A percentile compares a stretch with the other conserved stretches of the same genome.
These are phyloP conservation scores for Volucella inflata DNA, from an alignment of 2,888 invertebrate genomes.

Conservation along the genomic window DNA sequence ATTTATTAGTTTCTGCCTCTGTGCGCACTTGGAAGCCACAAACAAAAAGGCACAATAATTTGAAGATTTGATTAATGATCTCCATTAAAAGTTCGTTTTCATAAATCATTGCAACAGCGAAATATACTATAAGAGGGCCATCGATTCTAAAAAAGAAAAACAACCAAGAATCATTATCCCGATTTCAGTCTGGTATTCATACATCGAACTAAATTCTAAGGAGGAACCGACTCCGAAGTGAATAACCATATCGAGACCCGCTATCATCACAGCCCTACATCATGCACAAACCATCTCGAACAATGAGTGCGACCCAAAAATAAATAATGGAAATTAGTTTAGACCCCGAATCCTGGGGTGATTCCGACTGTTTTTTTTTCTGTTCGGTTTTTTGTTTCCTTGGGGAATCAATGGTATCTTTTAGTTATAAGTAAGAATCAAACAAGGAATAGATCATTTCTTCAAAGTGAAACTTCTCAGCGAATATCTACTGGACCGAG, in stretches of 20 bases:
- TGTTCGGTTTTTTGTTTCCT: constrained; percentile 7
- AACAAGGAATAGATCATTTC: constrained; percentile 73
- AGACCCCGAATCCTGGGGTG: constrained; percentile 66
- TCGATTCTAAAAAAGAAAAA: constrained; percentile 35
- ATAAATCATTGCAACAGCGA: constrained; percentile 66
- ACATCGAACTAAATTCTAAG: constrained; percentile 53
- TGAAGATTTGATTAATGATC: constrained; percentile 74
- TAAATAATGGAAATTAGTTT: constrained; percentile 74
- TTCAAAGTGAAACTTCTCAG: constrained; percentile 45
- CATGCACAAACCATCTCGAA: constrained; percentile 41
- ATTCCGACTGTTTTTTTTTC: constrained; percentile 10
- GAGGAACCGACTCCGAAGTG: constrained; percentile 50
- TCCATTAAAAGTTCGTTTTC: constrained; percentile 75
- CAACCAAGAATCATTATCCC: constrained; percentile 29
- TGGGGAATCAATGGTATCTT: constrained; percentile 45
- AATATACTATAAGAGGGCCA: constrained; percentile 58
- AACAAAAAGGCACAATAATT: constrained; percentile 73
- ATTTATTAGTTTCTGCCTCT: constrained; percentile 72
- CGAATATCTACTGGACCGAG: constrained; percentile 53
- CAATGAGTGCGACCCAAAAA: constrained; percentile 55
- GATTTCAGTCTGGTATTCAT: constrained; percentile 23
- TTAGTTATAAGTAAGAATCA: neutral
- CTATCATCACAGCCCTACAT: constrained; percentile 69
- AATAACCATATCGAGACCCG: constrained; percentile 68
- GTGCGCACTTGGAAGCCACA: constrained; percentile 69